Percentiles rank a stretch among this genome's conserved stretches.
phyloP scores from a whole-genome alignment of 2,113 vertebrate genomes.

The Hippocampus abdominalis region DNA sequence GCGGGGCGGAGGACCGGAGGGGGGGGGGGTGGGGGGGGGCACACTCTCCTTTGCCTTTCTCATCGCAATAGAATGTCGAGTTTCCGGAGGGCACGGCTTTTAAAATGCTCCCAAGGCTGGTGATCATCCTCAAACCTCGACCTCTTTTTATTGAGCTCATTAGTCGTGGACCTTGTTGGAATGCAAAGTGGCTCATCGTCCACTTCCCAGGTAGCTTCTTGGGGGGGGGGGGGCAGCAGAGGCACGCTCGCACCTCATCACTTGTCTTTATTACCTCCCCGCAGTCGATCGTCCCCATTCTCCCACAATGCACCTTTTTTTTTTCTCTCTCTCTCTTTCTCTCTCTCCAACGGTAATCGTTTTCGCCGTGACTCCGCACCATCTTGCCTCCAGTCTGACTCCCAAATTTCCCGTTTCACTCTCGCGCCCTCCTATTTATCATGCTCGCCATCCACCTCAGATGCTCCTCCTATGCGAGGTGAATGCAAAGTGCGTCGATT shows the following conservation, averaged over 20 bases:
- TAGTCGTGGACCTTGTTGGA: slow-evolving; percentile 23
- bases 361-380: slow-evolving; percentile 32
- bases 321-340: neutral
- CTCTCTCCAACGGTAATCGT: neutral
- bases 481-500: slow-evolving; percentile 36
- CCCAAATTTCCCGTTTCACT: slow-evolving; percentile 21
- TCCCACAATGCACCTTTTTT: neutral
- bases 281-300: slow-evolving; percentile 11
- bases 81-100: slow-evolving; percentile 43
- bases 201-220: neutral
- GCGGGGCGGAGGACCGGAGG: neutral
- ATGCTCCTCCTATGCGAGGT: slow-evolving; percentile 15
- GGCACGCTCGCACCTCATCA: slow-evolving; percentile 57
- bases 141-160: slow-evolving; percentile 33
- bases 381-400: slow-evolving; percentile 23
- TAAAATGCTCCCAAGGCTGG: slow-evolving; percentile 26
- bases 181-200: neutral
- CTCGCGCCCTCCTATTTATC: slow-evolving; percentile 31
- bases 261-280: slow-evolving; percentile 66
- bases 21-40: neutral
- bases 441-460: slow-evolving; percentile 27
- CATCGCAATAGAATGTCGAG: slow-evolving; percentile 54
- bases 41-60: slow-evolving; percentile 25
- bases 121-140: slow-evolving; percentile 23
- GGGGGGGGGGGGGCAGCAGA: slow-evolving; percentile 14